Base-by-base conservation (phyloP, 2,888 invertebrate genomes). In the Brenthis daphne region DNA sequence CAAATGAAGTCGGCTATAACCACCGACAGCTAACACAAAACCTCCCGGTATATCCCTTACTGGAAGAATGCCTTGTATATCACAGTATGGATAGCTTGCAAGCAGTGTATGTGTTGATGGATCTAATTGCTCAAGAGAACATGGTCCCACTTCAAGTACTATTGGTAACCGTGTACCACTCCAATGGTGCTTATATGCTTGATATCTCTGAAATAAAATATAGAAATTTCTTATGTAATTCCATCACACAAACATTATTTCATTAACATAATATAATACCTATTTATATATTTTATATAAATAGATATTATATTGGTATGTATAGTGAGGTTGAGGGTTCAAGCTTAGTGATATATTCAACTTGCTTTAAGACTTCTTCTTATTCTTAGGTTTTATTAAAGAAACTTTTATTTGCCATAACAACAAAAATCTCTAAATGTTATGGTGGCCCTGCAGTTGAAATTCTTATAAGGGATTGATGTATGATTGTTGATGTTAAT, bases 131-230 rank as follows among this genome's bases (percentile, higher is more conserved):
- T 99, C 97, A 67, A 99, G 87, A 43, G 98, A 97, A 84, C 96
- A 97, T 0, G 97, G 96, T n/a, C 97, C 97, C 2, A 99, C 96
- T 93, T 99, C 98, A 71, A 99, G 90, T 33, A 97, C 95, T 20
- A 98, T 95, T 0, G 98, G 98, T 55, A 98, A 93, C 73, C 97
- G 95, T 50, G 96, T 97, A 65, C 98, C 98, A 58, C 98, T 98
- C 99, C 99, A 99, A 82, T 99, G 99, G 82, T 98, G 96, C 90
- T 99, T 99, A 87, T 96, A 97, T 6, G 97, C 98, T 89, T 96
- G 96, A 88, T 96, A 98, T 80, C 95, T 95, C 97, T 97, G 89
- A 57, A 58, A 67, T 60, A 43, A 43, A 43, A 69, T 53, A 11
- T 53, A 53, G 16, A 8, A n/a, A 16, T 14, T n/a, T 16, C 16